Base-by-base conservation (phyloP, 2,797 vertebrate genomes). In the Notamacropus eugenii region DNA sequence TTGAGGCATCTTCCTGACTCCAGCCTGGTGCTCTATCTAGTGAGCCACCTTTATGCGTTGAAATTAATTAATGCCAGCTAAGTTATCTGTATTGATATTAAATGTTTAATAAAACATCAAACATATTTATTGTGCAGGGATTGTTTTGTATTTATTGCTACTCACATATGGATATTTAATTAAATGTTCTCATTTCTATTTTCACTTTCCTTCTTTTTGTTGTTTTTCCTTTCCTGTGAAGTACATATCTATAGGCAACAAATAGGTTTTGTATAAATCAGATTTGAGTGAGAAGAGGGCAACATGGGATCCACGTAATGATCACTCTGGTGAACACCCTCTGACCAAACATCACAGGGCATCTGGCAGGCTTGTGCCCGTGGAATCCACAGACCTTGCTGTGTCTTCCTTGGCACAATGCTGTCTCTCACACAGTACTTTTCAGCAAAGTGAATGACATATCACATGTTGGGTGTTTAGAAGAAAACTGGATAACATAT, bases 361-460 rank as follows among this genome's bases (percentile, higher is more conserved):
- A 50, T 11, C 40, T 11, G 10, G 74, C 40, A 50, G 14, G 19
- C 5, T 27, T 87, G 74, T 46, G 40, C 9, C 9, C 22, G 24
- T 46, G 40, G 40, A 87, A 87, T 87, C 74, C 40, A 87, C 40
- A 87, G 22, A 46, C 9, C 40, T 87, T 87, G 40, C 40, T 87
- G 4, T 87, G 40, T 50, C 74, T 27, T 87, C 22, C 22, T 67
- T 55, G 55, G 46, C 29, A 34, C 16, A 74, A 56, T 13, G 54
- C 31, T 52, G 11, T 54, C 54, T 91, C 40, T 22, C 19, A 74
- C n/a, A 28, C n/a, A 9, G 54, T 56, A 56, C 55, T 16, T 91
- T 94, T 94, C 67, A 34, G 34, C 28, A 94, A 94, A 91, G 58
- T 91, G 34, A 94, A 74, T 91, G 11, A 56, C 91, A 74, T 2